Evolutionary conservation across 1,140 invertebrate genomes (phyloP).

Genomic region (Tetragnatha versicolor): DNA sequence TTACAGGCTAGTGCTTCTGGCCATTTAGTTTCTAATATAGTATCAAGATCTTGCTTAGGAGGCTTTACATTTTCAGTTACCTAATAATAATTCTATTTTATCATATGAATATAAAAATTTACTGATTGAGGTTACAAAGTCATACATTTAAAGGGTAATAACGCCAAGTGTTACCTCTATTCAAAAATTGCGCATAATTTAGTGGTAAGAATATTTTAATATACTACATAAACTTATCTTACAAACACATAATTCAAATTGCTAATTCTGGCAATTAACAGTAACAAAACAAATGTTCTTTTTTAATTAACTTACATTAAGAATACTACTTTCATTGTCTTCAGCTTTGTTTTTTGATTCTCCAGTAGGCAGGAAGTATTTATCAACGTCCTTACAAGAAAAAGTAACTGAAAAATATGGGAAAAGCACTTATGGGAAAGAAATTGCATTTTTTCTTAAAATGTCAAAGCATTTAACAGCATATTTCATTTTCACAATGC

Average conservation of each 20-base stretch:
- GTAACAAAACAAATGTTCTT: not conserved
- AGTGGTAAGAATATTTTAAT: not conserved
- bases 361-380: slow-evolving; percentile 22
- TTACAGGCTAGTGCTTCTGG: slow-evolving; percentile 17
- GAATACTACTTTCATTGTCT: not conserved
- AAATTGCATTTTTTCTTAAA: not conserved
- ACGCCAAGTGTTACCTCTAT: not conserved
- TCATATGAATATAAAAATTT: not conserved
- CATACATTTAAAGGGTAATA: not conserved
- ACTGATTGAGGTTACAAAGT: not conserved
- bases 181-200: not conserved
- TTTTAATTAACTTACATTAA: not conserved
- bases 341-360: not conserved
- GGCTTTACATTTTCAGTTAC: not conserved
- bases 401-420: slow-evolving; percentile 19
- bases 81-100: not conserved
- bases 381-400: not conserved
- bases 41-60: not conserved
- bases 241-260: no score
- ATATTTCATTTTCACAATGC: not conserved
- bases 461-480: not conserved
- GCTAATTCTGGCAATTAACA: not conserved
- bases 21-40: not conserved
- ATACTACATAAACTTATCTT: not conserved
- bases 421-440: not conserved